Conservation (phyloP, 2,113 vertebrate species). For the Sterrhoptilus dennistouni region DNA sequence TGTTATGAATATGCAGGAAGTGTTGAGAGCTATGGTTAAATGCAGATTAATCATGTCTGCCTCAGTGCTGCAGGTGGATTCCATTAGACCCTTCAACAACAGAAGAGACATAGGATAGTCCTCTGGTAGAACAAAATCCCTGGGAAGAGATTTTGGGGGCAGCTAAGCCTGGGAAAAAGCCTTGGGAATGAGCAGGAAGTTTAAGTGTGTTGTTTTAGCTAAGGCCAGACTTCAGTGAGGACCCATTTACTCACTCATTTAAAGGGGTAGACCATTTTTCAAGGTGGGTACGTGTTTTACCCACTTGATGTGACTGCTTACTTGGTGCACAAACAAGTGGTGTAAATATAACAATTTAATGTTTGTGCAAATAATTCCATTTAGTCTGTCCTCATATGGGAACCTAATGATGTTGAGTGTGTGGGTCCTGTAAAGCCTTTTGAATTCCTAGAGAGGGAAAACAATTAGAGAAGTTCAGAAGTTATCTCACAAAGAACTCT, state of each 20-base stretch:
- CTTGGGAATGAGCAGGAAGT: neutral
- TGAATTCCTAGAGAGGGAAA: neutral
- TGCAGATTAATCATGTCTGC: constrained; percentile 8
- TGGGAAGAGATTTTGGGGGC: neutral
- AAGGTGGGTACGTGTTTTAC: neutral
- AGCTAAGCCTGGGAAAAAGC: constrained; percentile 5
- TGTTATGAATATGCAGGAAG: neutral
- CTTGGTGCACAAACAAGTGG: neutral
- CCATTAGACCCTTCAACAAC: constrained; percentile 41
- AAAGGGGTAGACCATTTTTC: neutral
- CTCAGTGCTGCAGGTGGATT: constrained; percentile 34
- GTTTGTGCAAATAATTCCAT: neutral
- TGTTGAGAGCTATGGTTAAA: constrained; percentile 27
- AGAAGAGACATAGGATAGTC: neutral
- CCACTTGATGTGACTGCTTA: neutral
- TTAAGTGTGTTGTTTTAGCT: neutral
- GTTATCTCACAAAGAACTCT: neutral
- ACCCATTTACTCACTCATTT: neutral
- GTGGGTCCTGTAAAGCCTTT: neutral
- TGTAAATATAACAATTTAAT: neutral
- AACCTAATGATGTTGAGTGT: neutral
- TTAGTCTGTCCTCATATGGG: neutral
- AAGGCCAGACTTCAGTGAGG: neutral
- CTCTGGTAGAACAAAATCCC: neutral
- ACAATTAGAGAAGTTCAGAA: neutral